Evolutionary conservation across 2,888 invertebrate species (phyloP).

Genomic region (Cyrtodaria siliqua): DNA sequence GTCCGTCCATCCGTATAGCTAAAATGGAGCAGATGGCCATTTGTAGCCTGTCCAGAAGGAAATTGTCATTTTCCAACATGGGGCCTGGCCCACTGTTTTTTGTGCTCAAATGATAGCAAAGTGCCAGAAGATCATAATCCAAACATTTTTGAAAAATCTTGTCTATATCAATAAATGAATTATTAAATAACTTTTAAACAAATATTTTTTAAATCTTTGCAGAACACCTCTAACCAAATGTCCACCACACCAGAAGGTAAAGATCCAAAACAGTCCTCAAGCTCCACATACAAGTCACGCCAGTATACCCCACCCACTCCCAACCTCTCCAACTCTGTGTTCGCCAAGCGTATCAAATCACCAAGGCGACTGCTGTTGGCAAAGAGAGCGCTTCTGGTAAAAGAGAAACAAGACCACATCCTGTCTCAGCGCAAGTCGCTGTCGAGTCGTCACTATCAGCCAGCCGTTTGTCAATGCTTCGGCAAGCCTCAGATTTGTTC

Average conservation of each 20-base stretch:
- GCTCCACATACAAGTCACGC: slow-evolving; percentile 30
- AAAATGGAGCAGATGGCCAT: too few relatives aligned
- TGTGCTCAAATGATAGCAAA: too few relatives aligned
- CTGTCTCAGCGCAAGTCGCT: not conserved
- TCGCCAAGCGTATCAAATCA: slow-evolving; percentile 69
- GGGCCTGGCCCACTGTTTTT: too few relatives aligned
- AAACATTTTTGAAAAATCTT: too few relatives aligned
- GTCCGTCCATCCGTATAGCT: too few relatives aligned
- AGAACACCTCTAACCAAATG: slow-evolving; percentile 11
- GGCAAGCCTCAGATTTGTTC: slow-evolving; percentile 90
- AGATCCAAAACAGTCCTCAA: not conserved
- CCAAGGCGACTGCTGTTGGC: slow-evolving; percentile 77
- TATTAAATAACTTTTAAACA: too few relatives aligned
- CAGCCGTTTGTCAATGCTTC: slow-evolving; percentile 89
- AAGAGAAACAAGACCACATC: slow-evolving; percentile 57
- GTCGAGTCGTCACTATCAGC: slow-evolving; percentile 19
- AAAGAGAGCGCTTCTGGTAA: slow-evolving; percentile 71
- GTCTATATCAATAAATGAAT: too few relatives aligned
- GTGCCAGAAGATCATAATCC: too few relatives aligned
- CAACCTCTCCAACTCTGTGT: slow-evolving; percentile 58
- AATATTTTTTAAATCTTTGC: too few relatives aligned
- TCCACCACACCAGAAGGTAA: not conserved
- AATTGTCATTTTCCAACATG: too few relatives aligned
- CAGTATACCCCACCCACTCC: slow-evolving; percentile 64
- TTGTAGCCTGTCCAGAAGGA: too few relatives aligned